A percentile compares a stretch with the other conserved stretches of the same genome.
phyloP scores from a whole-genome alignment of 92 coral and sea anemone species.

The Bergia puertoricense region DNA sequence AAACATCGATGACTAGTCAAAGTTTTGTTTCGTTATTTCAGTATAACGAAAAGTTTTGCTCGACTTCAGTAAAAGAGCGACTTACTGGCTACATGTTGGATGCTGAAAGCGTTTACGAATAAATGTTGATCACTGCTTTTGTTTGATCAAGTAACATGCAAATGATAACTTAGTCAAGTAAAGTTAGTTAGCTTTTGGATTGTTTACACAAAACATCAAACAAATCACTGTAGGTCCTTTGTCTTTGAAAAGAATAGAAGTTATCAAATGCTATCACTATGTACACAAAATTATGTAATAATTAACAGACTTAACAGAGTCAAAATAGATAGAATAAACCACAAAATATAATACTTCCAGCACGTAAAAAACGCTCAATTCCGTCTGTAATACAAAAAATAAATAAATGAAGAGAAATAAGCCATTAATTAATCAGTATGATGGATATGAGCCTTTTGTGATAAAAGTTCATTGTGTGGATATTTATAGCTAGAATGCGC shows the following conservation, averaged over 20 bases:
- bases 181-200: background rate
- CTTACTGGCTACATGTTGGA: too few relatives aligned
- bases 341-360: background rate
- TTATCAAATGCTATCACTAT: background rate
- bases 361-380: too few relatives aligned
- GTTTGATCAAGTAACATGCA: background rate
- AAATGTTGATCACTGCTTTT: background rate
- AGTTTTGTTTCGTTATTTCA: background rate
- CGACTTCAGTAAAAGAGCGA: too few relatives aligned
- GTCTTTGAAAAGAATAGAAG: background rate
- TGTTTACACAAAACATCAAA: background rate
- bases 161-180: background rate
- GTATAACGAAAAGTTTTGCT: too few relatives aligned
- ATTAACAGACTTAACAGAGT: background rate
- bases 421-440: too few relatives aligned
- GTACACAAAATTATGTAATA: background rate
- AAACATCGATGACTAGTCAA: background rate
- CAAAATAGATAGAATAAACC: background rate
- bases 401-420: slow-evolving; percentile 1
- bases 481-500: background rate
- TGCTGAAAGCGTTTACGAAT: too few relatives aligned
- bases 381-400: too few relatives aligned
- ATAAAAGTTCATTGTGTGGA: too few relatives aligned
- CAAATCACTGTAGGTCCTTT: background rate
- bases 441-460: too few relatives aligned